Percentiles rank a stretch among this genome's conserved stretches.
Evolutionary conservation across 1,140 invertebrate species (phyloP).

Genomic region (Mercenaria mercenaria): DNA sequence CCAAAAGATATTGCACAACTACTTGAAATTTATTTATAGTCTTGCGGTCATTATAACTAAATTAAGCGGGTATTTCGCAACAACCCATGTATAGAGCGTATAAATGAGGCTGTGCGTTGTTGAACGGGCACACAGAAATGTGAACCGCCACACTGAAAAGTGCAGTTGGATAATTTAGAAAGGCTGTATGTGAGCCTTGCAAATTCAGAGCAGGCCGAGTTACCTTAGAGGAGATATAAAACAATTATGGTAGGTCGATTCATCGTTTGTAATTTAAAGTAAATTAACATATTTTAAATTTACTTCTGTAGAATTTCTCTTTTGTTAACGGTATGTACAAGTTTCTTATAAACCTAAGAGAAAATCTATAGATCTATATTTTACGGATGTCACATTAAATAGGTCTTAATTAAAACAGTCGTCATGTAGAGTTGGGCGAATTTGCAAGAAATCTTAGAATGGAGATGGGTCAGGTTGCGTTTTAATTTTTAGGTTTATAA

Average conservation of each 20-base stretch:
- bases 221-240: slow-evolving; percentile 27
- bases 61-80: slow-evolving; percentile 18
- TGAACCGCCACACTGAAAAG: background rate
- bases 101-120: background rate
- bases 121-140: slow-evolving; percentile 21
- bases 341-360: no score
- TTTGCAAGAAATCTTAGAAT: no score
- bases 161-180: background rate
- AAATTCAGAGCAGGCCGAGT: slow-evolving; percentile 2
- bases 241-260: slow-evolving; percentile 18
- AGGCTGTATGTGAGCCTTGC: slow-evolving; percentile 13
- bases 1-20: slow-evolving; percentile 20
- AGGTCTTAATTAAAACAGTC: no score
- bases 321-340: no score
- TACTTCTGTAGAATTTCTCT: no score
- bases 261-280: background rate
- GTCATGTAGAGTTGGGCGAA: no score
- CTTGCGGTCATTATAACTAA: background rate
- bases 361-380: no score
- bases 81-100: background rate
- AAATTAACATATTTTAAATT: no score
- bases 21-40: background rate
- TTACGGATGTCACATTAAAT: no score
- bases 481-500: no score
- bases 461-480: no score